phyloP scores from a whole-genome alignment of 2,797 vertebrate species.

The Gambusia yucatana region DNA sequence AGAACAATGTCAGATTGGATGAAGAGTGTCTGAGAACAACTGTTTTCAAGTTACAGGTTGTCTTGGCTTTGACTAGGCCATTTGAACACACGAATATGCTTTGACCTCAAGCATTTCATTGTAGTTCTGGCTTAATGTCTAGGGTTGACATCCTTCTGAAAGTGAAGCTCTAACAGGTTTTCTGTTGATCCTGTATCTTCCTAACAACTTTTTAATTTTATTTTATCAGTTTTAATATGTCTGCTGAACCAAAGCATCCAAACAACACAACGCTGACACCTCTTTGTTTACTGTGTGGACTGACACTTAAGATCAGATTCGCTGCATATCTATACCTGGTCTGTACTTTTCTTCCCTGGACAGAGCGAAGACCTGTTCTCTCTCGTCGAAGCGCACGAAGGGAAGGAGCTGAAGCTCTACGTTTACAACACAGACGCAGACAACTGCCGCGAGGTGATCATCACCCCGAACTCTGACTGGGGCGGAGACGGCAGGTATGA shows the following conservation, averaged over 20 bases:
- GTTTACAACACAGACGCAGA: constrained; percentile 96
- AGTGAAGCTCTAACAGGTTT: no score
- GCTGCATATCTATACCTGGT: background rate
- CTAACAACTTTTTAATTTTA: no score
- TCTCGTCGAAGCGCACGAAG: constrained; percentile 91
- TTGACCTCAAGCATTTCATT: no score
- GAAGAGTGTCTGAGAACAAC: background rate
- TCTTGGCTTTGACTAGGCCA: background rate
- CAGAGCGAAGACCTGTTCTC: constrained; percentile 96
- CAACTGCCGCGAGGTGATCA: constrained; percentile 95
- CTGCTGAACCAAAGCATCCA: no score
- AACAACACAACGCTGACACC: no score
- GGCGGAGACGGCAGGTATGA: constrained; percentile 96
- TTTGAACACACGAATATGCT: background rate
- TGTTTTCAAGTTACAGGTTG: background rate
- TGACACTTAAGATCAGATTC: background rate
- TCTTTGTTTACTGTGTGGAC: background rate
- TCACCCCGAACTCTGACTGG: constrained; percentile 93
- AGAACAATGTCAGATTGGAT: background rate
- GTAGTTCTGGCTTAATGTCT: no score
- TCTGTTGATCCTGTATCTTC: no score
- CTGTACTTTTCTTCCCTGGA: constrained; percentile 20
- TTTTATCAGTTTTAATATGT: no score
- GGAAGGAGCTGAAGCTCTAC: constrained; percentile 93
- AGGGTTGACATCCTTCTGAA: background rate